Base-by-base conservation (phyloP, 2,113 vertebrate species). In the Carassius gibelio region DNA sequence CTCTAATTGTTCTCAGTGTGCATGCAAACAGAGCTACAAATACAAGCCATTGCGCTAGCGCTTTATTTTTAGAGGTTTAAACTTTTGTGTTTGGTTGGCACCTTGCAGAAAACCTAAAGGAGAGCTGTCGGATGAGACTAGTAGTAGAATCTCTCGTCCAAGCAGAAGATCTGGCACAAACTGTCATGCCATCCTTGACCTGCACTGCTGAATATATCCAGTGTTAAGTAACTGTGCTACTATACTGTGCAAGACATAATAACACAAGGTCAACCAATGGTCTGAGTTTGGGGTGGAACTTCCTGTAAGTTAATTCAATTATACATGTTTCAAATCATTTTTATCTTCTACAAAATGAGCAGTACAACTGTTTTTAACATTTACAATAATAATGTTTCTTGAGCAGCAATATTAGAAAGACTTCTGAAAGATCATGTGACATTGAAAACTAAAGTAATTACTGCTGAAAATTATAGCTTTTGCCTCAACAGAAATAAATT, bases 41-140 rank as follows among this genome's bases (percentile, higher is more conserved):
- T 19, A 6, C 8, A 69, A 69, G 30, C 66, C 30, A 34, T 9
- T 68, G 14, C 14, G 66, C 23, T 74, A 48, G 21, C 42, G 21
- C 30, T 77, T 77, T 57, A 5, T 79, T 36, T 79, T 79, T 61
- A 42, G 55, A 19, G 19, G 3, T 74, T 74, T 74, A 42, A 23
- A 42, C 42, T 48, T 21, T 23, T 74, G 42, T 75, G 71, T 26
- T 50, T 75, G 62, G 62, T 30, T 66, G 62, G 30, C 62, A 66
- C 23, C 62, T 72, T 42, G 36, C 69, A 6, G 69, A 9, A n/a
- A 72, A 72, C 19, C 4, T 72, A 15, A 13, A 23, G 48, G 5
- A 50, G 42, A 75, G n/a, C 71, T 71, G 69, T n/a, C 8, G 21
- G 9, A 42, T 38, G 36, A 42, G 68, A 71, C 19, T 15, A 34